A percentile compares a stretch with the other conserved stretches of the same genome.
Conservation (phyloP, 2,888 invertebrate species). For the Aproaerema taeniolella region DNA sequence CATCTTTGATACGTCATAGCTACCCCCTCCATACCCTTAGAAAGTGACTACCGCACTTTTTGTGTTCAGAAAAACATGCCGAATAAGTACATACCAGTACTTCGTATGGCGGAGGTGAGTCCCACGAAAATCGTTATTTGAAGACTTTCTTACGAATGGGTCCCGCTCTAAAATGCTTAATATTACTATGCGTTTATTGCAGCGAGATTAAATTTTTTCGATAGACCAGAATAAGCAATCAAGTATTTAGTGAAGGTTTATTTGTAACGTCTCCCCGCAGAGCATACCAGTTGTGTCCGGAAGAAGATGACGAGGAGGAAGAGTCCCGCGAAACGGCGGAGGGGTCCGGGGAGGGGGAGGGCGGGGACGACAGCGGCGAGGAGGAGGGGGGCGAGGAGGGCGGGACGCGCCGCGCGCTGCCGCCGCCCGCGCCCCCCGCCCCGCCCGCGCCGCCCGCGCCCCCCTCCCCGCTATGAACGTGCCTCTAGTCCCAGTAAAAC, state of each 20-base stretch:
- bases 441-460: slow-evolving; percentile 25
- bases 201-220: no score
- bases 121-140: no score
- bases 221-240: not conserved
- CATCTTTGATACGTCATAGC: no score
- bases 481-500: slow-evolving; percentile 31
- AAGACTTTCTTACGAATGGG: no score
- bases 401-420: slow-evolving; percentile 26
- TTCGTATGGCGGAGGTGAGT: no score
- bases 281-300: slow-evolving; percentile 68
- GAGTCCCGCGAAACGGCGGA: slow-evolving; percentile 44
- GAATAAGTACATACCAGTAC: no score
- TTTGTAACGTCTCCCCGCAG: slow-evolving; percentile 38
- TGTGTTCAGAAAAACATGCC: no score
- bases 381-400: slow-evolving; percentile 38
- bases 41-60: no score
- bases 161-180: no score
- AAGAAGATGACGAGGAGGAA: slow-evolving; percentile 70
- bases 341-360: slow-evolving; percentile 44
- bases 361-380: slow-evolving; percentile 33
- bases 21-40: no score
- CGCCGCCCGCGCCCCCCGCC: slow-evolving; percentile 22
- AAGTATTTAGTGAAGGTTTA: no score
- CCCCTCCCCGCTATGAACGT: slow-evolving; percentile 25
- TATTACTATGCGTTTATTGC: no score